A percentile compares a stretch with the other conserved stretches of the same genome.
phyloP scores from a whole-genome alignment of 2,797 vertebrate species.

The Oryzias dopingdopingensis region DNA sequence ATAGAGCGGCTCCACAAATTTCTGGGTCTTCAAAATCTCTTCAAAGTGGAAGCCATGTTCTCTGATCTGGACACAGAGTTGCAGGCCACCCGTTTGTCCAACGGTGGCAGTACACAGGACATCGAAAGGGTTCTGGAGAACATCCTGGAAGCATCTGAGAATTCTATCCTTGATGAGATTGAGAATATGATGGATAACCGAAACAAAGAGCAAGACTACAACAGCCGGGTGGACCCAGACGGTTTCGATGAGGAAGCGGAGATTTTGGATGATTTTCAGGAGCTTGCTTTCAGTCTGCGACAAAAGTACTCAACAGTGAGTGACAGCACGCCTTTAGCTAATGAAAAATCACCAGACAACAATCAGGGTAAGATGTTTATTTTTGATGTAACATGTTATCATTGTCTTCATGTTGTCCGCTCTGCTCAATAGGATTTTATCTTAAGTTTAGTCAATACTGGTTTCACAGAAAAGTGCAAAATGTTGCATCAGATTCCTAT shows the following conservation, averaged over 20 bases:
- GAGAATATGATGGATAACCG: constrained; percentile 83
- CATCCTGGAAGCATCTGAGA: constrained; percentile 86
- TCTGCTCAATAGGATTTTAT: not conserved
- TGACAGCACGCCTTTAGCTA: constrained; percentile 72
- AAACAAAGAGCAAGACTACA: constrained; percentile 47
- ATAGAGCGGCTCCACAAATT: constrained; percentile 77
- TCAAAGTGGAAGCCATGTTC: constrained; percentile 85
- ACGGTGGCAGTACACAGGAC: constrained; percentile 59
- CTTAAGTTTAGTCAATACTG: no score
- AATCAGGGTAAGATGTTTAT: constrained; percentile 67
- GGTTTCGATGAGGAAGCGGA: constrained; percentile 82
- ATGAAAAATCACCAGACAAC: constrained; percentile 30
- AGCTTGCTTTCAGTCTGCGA: constrained; percentile 87
- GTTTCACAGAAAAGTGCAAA: no score
- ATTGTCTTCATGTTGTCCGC: not conserved
- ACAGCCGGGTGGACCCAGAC: constrained; percentile 58
- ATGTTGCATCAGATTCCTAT: no score
- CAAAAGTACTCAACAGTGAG: constrained; percentile 80
- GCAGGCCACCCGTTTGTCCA: constrained; percentile 66
- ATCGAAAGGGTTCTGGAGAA: constrained; percentile 81
- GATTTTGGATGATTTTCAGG: constrained; percentile 88
- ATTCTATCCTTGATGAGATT: constrained; percentile 81
- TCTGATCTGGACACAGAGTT: constrained; percentile 81
- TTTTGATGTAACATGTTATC: not conserved
- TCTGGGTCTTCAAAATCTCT: constrained; percentile 77